Evolutionary conservation across 1,140 invertebrate species (phyloP), one percentile per base, ranked within the genome.

Genomic region (Metopolophium dirhodum): DNA sequence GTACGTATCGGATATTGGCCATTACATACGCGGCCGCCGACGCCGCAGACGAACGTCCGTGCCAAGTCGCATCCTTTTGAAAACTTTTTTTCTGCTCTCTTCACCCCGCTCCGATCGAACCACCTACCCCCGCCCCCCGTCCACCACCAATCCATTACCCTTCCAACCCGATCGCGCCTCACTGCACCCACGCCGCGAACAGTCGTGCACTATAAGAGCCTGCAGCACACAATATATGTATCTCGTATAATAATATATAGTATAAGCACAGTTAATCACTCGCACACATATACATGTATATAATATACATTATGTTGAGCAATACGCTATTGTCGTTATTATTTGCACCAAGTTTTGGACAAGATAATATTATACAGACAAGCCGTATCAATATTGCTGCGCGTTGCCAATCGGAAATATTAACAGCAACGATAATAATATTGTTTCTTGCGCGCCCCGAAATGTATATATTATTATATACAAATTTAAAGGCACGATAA

Each of bases 1-100:
- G 61, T 77, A 77, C 61, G 61, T 77, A 77, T 77, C 61, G 61
- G 61, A 77, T 77, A 77, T 77, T 77, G 61, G 61, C 61, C 61
- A 77, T 77, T 77, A n/a, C 61, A 77, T n/a, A 77, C 61, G 30
- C 30, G 30, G 61, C 30, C 26, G 26, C 61, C 61, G 61, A 30
- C 61, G 61, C 61, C 14, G 6, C 61, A 77, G 61, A 77, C 61
- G 61, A 22, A 77, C 61, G 61, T 77, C 30, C 61, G 61, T 77
- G 61, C 61, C 61, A 77, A 77, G 30, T 77, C 61, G 61, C 61
- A 77, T 77, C 61, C 30, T 77, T 77, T 77, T 77, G n/a, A n/a
- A 35, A 77, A 77, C 61, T 77, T 77, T 77, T 77, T n/a, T 77
- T 77, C 61, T 41, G 11, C n/a, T 18, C n/a, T 77, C 30, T n/a